Percentiles rank a stretch among this genome's conserved stretches.
These are phyloP conservation scores for Mus spicilegus DNA, from an alignment of 2,113 vertebrate species.

Conservation along the genomic window DNA sequence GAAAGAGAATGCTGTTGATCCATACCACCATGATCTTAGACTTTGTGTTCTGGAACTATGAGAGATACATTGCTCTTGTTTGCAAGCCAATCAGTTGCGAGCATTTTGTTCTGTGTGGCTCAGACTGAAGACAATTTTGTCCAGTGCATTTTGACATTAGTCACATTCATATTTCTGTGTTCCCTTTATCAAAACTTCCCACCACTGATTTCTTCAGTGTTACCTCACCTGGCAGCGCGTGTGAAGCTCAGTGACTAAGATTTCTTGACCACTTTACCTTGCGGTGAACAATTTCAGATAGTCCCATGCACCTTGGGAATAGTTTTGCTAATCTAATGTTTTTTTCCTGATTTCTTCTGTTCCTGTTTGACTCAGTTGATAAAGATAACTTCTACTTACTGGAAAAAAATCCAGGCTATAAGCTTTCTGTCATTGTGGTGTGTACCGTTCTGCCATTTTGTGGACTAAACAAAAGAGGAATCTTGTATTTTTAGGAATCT, in stretches of 20 bases:
- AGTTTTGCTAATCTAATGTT: conserved; percentile 38
- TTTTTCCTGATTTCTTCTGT: background rate
- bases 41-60: background rate
- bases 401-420: conserved; percentile 3
- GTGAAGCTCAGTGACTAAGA: conserved; percentile 12
- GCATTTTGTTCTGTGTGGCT: background rate
- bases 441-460: background rate
- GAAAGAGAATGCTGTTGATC: background rate
- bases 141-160: background rate
- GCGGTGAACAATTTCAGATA: background rate
- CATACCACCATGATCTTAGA: background rate
- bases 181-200: conserved; percentile 8
- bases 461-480: conserved; percentile 28
- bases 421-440: background rate
- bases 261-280: conserved; percentile 4
- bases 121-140: background rate
- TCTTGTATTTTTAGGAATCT: conserved; percentile 6
- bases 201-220: background rate
- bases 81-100: background rate
- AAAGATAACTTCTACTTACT: conserved; percentile 4
- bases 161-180: background rate
- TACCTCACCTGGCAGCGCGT: background rate
- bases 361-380: conserved; percentile 16
- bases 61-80: background rate
- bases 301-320: background rate